Percentiles rank a stretch among this genome's conserved stretches.
These are phyloP conservation scores for Harpegnathos saltator DNA, from an alignment of 1,140 invertebrate species.

Conservation along the genomic window DNA sequence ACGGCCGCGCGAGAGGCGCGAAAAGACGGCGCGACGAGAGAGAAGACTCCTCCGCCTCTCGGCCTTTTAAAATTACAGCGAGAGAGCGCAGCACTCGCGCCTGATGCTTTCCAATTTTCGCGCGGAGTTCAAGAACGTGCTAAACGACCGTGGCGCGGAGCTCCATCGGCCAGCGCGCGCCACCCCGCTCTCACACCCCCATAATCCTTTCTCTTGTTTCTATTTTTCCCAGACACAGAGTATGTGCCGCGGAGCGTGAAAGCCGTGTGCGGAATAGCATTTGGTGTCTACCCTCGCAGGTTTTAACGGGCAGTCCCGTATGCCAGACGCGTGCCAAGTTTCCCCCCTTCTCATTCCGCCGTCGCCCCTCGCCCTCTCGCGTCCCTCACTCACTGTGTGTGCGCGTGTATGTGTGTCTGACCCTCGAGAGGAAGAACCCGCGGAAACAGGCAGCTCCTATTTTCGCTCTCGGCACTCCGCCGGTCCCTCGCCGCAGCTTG, in stretches of 20 bases:
- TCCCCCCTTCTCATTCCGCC: constrained; percentile 13
- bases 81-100: constrained; percentile 33
- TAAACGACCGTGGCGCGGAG: constrained; percentile 43
- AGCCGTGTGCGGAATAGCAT: constrained; percentile 73
- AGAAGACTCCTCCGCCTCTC: not conserved
- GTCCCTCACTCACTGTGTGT: too few species aligned
- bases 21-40: constrained; percentile 3
- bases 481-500: not conserved
- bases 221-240: constrained; percentile 63
- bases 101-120: constrained; percentile 57
- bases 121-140: constrained; percentile 48
- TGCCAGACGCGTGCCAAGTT: constrained; percentile 81
- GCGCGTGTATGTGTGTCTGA: constrained; percentile 40
- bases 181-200: not conserved
- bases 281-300: constrained; percentile 72
- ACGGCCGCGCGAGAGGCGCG: constrained; percentile 28
- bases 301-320: constrained; percentile 75
- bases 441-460: constrained; percentile 66
- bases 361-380: constrained; percentile 5
- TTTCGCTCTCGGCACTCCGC: constrained; percentile 50
- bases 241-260: constrained; percentile 65
- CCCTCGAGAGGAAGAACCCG: constrained; percentile 57
- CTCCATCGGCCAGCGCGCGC: constrained; percentile 11
- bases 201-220: constrained; percentile 67
- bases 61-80: constrained; percentile 53